A percentile compares a stretch with the other conserved stretches of the same genome.
Conservation (phyloP, 2,797 vertebrate genomes). For the Channallabes apus region DNA sequence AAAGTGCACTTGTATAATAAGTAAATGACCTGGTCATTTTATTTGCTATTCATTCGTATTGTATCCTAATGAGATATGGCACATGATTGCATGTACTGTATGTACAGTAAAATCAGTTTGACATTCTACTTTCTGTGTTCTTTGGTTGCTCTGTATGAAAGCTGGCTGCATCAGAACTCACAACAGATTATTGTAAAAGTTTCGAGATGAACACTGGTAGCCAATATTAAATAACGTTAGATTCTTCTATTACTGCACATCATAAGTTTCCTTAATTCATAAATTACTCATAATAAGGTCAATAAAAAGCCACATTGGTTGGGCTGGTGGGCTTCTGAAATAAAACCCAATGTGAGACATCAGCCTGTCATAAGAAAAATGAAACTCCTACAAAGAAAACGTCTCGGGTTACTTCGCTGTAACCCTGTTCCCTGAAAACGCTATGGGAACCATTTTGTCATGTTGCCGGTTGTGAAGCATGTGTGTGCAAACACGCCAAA, state of each 20-base stretch:
- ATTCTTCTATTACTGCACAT: neutral
- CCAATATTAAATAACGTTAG: neutral
- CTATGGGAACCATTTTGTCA: no score
- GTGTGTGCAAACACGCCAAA: no score
- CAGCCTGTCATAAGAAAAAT: constrained; percentile 45
- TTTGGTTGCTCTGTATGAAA: neutral
- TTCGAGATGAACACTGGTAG: neutral
- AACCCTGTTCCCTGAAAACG: no score
- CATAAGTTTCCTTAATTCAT: neutral
- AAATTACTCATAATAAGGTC: neutral
- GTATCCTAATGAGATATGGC: neutral
- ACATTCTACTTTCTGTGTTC: neutral
- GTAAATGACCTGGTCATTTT: neutral
- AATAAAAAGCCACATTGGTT: neutral
- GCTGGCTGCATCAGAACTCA: neutral
- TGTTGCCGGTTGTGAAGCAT: no score
- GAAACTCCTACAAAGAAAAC: constrained; percentile 8
- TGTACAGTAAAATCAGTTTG: neutral
- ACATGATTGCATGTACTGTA: neutral
- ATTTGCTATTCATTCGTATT: neutral
- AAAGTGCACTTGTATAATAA: neutral
- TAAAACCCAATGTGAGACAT: constrained; percentile 35
- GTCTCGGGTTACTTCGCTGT: no score
- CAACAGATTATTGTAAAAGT: neutral
- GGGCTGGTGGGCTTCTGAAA: neutral